Evolutionary conservation across 1,140 invertebrate species (phyloP), one percentile per base, ranked within the genome.

Genomic region (Cotesia vestalis): DNA sequence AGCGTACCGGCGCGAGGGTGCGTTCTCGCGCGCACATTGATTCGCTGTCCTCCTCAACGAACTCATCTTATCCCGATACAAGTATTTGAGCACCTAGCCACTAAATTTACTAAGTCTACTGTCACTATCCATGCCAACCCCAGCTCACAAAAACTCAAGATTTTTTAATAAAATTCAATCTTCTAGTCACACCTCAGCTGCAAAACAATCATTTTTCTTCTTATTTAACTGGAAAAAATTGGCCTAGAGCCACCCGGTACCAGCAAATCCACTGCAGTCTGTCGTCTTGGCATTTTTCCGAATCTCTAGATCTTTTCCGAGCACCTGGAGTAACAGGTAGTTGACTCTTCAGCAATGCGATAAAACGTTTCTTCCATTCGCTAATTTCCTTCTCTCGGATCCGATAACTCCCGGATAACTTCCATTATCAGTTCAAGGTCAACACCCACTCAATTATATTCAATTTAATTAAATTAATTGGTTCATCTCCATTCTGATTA

Each of bases 1-100:
- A 17, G 80, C 83, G 69, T 83, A 78, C 1, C 83, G 74, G 4
- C 82, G 78, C n/a, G 77, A 68, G 14, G 80, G 75, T 5, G 80
- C 71, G 38, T 76, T 77, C 3, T 82, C 80, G 59, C 74, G 79
- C 51, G 78, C 69, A 61, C 77, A 79, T 68, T 81, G 78, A 73
- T 79, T 81, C 11, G 74, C n/a, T 57, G 77, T 76, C 69, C 79
- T 78, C 59, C 76, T 80, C 38, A 84, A 63, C 35, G 81, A 83
- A 71, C 81, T 85, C 82, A 85, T 85, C 55, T 20, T 77, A 35
- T 53, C 62, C 66, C 36, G 0, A 36, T 46, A 17, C 27, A 27
- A 27, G 27, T 9, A 34, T 38, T 9, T 53, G 27, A 27, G 27
- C 27, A 27, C 27, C 27, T 27, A 27, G 27, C 27, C 27, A 27